Conservation (phyloP, 2,888 invertebrate species). For the Linnaemya tessellans region DNA sequence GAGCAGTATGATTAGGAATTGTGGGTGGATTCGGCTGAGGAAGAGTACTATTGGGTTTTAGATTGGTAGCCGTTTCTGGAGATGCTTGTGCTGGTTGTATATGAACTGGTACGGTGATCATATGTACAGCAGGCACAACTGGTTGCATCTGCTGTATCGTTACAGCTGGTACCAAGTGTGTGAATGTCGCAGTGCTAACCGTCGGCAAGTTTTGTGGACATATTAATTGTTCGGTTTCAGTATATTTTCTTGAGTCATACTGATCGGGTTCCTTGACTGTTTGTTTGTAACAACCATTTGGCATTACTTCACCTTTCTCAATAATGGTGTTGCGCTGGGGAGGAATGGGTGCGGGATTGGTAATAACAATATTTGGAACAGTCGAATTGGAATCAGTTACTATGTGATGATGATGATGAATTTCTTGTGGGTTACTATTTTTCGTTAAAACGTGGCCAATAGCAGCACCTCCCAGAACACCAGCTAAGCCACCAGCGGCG, state of each 20-base stretch:
- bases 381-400: neutral
- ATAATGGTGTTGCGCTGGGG: conserved; percentile 35
- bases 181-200: neutral
- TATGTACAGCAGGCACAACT: conserved; percentile 2
- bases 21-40: too few species aligned
- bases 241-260: conserved; percentile 37
- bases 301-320: conserved; percentile 49
- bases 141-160: neutral
- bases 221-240: conserved; percentile 61
- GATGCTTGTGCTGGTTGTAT: neutral
- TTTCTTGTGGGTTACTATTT: conserved; percentile 15
- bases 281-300: conserved; percentile 68
- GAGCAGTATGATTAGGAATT: neutral
- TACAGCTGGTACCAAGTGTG: neutral
- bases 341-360: neutral
- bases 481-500: conserved; percentile 8
- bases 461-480: conserved; percentile 58
- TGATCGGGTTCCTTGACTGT: conserved; percentile 51
- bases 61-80: neutral
- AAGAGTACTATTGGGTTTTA: neutral
- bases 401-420: conserved; percentile 42
- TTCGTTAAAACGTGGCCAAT: conserved; percentile 11
- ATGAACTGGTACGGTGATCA: neutral
- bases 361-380: neutral
- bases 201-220: conserved; percentile 41